Evolutionary conservation across 2,797 vertebrate genomes (phyloP), one percentile per base, ranked within the genome.

Genomic region (Acropternis orthonyx): DNA sequence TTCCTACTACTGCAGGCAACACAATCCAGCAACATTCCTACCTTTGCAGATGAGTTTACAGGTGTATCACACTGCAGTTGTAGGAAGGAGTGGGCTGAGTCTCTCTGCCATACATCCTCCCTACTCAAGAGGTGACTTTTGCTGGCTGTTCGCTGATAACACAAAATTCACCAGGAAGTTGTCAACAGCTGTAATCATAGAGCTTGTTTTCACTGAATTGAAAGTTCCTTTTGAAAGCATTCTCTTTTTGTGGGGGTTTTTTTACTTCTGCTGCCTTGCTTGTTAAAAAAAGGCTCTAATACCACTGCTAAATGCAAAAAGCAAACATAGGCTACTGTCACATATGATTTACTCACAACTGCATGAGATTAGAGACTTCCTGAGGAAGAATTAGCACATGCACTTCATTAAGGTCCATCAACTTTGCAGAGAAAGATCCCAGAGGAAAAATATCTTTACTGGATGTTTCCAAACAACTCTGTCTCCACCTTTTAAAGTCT

Each of bases 21-120:
- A 5, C 19, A 17, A 3, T 8, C 55, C 0, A 0, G 27, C 52
- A 77, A 8, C 0, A 0, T 7, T 56, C 28, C 37, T 76, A 48
- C n/a, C 61, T 62, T 73, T 67, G 41, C 62, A 80, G 86, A 36
- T 66, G 56, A 46, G 28, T 18, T 44, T 43, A 71, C 36, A 55
- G 23, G 44, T 36, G 12, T 24, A n/a, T 48, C 26, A 71, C 15
- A 20, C 7, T 4, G 2, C 28, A 36, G 8, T 4, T 24, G 12
- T 43, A 20, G 46, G 34, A 54, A 69, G 18, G 30, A 67, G 26
- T 48, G 13, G 15, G 28, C 23, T 63, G 8, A 46, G 13, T 26
- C 7, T 79, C 34, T 44, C 3, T 41, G 17, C 32, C 11, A 19
- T 27, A 24, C 0, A 1, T 74, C 34, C 26, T 77, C 16, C 28